These are phyloP conservation scores for Otolemur garnettii DNA, from an alignment of 2,113 vertebrate genomes.

Conservation along the genomic window DNA sequence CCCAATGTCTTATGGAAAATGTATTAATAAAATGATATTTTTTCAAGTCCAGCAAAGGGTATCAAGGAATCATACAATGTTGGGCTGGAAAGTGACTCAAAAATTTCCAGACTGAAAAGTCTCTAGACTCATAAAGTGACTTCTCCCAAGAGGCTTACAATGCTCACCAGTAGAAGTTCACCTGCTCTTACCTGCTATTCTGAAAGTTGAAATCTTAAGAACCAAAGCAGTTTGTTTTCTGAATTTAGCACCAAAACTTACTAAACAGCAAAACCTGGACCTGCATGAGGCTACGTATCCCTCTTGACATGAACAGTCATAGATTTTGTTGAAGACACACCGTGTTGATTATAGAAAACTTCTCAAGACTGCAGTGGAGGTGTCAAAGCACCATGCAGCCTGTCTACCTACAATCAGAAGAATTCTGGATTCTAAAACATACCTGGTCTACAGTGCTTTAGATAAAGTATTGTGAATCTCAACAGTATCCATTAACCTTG, in stretches of 20 bases:
- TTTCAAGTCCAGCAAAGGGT: background rate
- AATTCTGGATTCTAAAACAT: background rate
- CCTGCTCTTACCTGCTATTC: background rate
- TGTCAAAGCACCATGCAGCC: no score
- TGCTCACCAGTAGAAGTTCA: background rate
- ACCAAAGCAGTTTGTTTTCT: background rate
- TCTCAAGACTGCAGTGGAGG: background rate
- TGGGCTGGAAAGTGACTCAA: background rate
- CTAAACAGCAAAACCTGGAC: background rate
- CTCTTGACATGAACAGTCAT: background rate
- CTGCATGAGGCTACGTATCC: background rate
- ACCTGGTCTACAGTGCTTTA: background rate
- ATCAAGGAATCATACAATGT: background rate
- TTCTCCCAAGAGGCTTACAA: background rate
- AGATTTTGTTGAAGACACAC: background rate
- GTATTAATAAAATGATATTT: background rate
- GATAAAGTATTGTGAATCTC: background rate
- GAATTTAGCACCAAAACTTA: background rate
- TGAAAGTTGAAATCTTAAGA: background rate
- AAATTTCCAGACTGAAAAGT: background rate
- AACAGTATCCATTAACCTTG: background rate
- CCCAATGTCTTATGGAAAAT: background rate
- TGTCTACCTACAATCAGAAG: background rate
- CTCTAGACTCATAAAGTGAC: background rate
- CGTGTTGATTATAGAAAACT: background rate